phyloP scores from a whole-genome alignment of 2,888 invertebrate species.

The Minunthozetes semirufus region DNA sequence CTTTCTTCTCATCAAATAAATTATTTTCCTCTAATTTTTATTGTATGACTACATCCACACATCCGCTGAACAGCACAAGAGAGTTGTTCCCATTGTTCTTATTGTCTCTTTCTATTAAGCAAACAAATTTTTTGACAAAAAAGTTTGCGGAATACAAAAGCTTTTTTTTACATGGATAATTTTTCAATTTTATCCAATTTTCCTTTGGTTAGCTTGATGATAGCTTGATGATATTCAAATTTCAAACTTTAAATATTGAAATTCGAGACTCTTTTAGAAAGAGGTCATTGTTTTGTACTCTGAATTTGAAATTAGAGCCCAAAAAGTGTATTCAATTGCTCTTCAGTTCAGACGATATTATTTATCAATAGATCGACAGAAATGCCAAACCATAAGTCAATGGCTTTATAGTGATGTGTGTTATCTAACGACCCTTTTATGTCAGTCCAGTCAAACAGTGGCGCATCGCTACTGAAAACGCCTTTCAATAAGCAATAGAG shows the following conservation, averaged over 20 bases:
- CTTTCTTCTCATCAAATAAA: not conserved
- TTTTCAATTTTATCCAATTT: too few species aligned
- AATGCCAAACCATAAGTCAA: not conserved
- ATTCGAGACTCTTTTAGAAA: too few species aligned
- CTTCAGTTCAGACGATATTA: not conserved
- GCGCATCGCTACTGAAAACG: not conserved
- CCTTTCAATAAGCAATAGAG: conserved; percentile 19
- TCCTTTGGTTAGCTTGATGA: too few species aligned
- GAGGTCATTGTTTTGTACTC: too few species aligned
- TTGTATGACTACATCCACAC: not conserved
- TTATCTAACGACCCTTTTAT: conserved; percentile 4
- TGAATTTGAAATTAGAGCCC: too few species aligned
- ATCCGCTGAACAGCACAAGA: not conserved
- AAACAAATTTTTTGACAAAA: not conserved
- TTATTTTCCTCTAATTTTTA: not conserved
- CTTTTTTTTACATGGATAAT: too few species aligned
- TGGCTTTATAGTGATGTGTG: not conserved
- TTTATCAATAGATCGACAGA: not conserved
- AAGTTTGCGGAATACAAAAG: too few species aligned
- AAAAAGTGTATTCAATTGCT: too few species aligned
- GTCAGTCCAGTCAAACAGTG: conserved; percentile 7
- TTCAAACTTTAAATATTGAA: too few species aligned
- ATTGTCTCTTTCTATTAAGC: not conserved
- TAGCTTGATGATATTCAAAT: too few species aligned
- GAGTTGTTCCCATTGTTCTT: not conserved